These are phyloP conservation scores for Tetraodon nigroviridis DNA, from an alignment of 2,113 vertebrate genomes.

Conservation along the genomic window DNA sequence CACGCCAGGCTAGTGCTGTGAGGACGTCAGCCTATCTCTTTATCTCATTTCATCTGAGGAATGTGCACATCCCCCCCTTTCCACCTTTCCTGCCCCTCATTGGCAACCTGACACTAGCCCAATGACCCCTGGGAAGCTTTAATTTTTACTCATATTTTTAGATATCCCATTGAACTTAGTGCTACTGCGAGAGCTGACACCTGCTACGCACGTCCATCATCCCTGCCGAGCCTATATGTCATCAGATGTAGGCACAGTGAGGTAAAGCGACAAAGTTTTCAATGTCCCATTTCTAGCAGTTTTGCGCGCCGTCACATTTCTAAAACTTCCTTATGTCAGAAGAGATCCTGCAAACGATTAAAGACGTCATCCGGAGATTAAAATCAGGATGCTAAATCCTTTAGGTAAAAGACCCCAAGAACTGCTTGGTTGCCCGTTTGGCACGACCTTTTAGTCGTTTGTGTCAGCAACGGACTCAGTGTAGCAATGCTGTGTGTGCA, in stretches of 20 bases:
- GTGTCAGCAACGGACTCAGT: conserved; percentile 54
- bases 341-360: no score
- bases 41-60: conserved; percentile 24
- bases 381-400: background rate
- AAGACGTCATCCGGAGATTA: no score
- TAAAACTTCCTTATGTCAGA: background rate
- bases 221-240: background rate
- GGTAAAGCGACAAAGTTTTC: no score
- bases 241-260: background rate
- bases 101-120: conserved; percentile 30
- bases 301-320: no score
- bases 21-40: conserved; percentile 12
- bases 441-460: conserved; percentile 42
- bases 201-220: conserved; percentile 36
- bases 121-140: conserved; percentile 39
- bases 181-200: conserved; percentile 26
- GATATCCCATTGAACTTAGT: conserved; percentile 40
- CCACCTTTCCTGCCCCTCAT: conserved; percentile 38
- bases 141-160: conserved; percentile 55
- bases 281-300: no score
- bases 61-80: conserved; percentile 5
- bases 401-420: no score
- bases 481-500: conserved; percentile 34
- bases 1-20: background rate
- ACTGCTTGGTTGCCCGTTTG: conserved; percentile 15